Percentiles rank a stretch among this genome's conserved stretches.
Conservation (phyloP, 1,140 invertebrate species). For the Doryteuthis pealeii region DNA sequence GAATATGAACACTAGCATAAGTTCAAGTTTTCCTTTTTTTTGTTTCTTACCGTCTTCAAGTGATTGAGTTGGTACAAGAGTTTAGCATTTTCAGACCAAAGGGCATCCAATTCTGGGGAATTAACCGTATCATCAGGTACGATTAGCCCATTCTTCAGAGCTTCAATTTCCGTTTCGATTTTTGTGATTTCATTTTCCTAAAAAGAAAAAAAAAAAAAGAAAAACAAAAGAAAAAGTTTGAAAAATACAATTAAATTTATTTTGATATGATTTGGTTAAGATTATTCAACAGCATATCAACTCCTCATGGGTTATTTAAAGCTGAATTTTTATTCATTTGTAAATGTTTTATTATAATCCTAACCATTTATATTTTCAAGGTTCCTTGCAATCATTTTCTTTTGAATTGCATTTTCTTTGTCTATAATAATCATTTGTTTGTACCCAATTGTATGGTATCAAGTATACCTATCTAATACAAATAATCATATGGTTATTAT, state of each 20-base stretch:
- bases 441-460: too few relatives aligned
- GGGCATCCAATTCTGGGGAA: constrained; percentile 54
- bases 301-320: too few relatives aligned
- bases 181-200: constrained; percentile 49
- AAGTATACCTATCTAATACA: too few relatives aligned
- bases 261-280: not conserved
- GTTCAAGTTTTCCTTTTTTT: too few relatives aligned
- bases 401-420: not conserved
- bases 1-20: too few relatives aligned
- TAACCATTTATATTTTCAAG: not conserved
- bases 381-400: not conserved
- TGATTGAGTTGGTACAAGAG: constrained; percentile 79
- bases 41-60: constrained; percentile 68
- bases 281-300: not conserved
- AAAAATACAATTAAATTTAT: not conserved
- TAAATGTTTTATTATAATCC: too few relatives aligned
- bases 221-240: not conserved
- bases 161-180: constrained; percentile 41
- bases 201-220: constrained; percentile 17
- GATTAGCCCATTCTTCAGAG: constrained; percentile 36
- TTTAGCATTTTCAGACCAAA: constrained; percentile 74
- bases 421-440: too few relatives aligned
- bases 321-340: too few relatives aligned
- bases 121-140: constrained; percentile 39
- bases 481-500: too few relatives aligned